A percentile compares a stretch with the other conserved stretches of the same genome.
phyloP scores from a whole-genome alignment of 2,888 invertebrate species.

The Orchesellides sinensis region DNA sequence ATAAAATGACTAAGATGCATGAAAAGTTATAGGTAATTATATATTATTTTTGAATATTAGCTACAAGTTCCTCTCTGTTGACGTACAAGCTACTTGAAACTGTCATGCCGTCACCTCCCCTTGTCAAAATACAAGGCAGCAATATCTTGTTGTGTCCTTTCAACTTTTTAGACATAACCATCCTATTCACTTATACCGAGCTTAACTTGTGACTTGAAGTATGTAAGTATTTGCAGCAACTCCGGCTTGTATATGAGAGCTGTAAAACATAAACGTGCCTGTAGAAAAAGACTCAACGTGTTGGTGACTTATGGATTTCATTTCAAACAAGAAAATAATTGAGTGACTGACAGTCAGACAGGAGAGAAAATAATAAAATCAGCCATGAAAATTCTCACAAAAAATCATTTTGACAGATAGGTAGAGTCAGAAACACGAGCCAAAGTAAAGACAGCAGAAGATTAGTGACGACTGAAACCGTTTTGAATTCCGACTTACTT shows the following conservation, averaged over 20 bases:
- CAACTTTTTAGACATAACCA: conserved; percentile 24
- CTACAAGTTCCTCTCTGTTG: background rate
- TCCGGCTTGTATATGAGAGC: too few species aligned
- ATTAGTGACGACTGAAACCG: too few species aligned
- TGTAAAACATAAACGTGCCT: background rate
- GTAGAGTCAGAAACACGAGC: conserved; percentile 37
- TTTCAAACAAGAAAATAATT: conserved; percentile 43
- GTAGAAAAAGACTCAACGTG: background rate
- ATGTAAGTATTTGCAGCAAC: too few species aligned
- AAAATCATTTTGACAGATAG: conserved; percentile 29
- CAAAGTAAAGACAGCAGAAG: conserved; percentile 53
- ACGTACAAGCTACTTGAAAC: background rate
- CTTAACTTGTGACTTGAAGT: background rate
- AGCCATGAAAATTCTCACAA: conserved; percentile 37
- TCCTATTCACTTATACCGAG: conserved; percentile 10
- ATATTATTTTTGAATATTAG: background rate
- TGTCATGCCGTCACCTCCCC: conserved; percentile 37
- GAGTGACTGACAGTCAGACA: conserved; percentile 41
- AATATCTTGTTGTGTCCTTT: conserved; percentile 6
- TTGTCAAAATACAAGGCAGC: conserved; percentile 41
- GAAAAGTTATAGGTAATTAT: too few species aligned
- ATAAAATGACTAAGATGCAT: too few species aligned
- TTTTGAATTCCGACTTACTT: too few species aligned
- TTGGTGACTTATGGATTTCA: conserved; percentile 50
- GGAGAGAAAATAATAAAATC: conserved; percentile 46